Evolutionary conservation across 2,888 invertebrate species (phyloP), one percentile per base, ranked within the genome.

Genomic region (Panopea generosa): DNA sequence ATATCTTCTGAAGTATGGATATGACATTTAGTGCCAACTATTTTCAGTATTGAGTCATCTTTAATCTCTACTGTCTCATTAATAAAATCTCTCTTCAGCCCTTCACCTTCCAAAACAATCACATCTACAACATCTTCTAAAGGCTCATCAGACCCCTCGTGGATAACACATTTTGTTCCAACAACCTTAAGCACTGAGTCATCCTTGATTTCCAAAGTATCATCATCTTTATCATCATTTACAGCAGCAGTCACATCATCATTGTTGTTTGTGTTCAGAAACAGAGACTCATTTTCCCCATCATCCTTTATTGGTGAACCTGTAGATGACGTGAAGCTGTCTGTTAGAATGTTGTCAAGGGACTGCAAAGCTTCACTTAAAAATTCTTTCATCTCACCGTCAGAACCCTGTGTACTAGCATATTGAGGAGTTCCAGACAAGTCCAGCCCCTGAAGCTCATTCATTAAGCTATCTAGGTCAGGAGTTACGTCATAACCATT

Each of bases 301-400:
- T 45, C 45, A 18, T 45, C 20, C 16, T 18, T 18, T 18, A 16
- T 45, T 18, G 45, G 45, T 45, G 45, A 45, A 45, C 16, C 45
- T 18, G 45, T 45, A 4, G 45, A 6, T 20, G 66, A 73, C 20
- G 62, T 59, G 29, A 70, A 77, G 47, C 69, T 75, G 14, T 81
- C 50, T 18, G 70, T 27, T 9, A 80, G 33, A 4, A 83, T 65
- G 43, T 85, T 74, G 73, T 85, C 84, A 11, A 85, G 56, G 0
- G 85, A 78, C 47, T 77, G 77, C 18, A 84, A 47, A 11, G 84
- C 85, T 57, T 83, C 76, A 18, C 71, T 70, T 18, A 85, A 60
- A 22, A 84, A 84, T 20, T 33, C 27, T 29, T 66, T 71, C 52
- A 77, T 75, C 16, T 77, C 77, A 38, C 53, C 22, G 52, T 74